These are phyloP conservation scores for Nymphalis io DNA, from an alignment of 1,140 invertebrate species.

Conservation along the genomic window DNA sequence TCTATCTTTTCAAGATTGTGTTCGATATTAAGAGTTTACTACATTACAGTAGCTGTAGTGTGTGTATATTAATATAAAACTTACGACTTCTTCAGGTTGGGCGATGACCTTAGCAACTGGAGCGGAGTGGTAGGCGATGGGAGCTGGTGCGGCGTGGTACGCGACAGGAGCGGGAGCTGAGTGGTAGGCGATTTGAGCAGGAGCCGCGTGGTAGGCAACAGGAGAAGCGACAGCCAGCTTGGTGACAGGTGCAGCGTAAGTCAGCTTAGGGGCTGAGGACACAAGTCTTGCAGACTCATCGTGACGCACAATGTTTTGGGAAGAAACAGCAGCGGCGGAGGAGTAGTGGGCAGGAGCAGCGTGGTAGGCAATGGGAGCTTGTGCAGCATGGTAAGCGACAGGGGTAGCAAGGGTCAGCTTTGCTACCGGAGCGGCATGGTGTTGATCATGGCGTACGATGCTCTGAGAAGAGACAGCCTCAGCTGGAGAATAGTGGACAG, in stretches of 20 bases:
- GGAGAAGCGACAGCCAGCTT: slow-evolving; percentile 39
- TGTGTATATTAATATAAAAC: slow-evolving; percentile 22
- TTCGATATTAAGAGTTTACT: too few species aligned
- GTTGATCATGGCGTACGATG: slow-evolving; percentile 60
- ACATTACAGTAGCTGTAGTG: too few species aligned
- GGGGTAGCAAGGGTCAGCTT: slow-evolving; percentile 55
- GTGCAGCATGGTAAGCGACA: slow-evolving; percentile 55
- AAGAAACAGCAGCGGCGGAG: slow-evolving; percentile 40
- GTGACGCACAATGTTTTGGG: slow-evolving; percentile 43
- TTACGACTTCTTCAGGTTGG: slow-evolving; percentile 56
- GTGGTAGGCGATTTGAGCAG: slow-evolving; percentile 56
- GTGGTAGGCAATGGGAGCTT: slow-evolving; percentile 38
- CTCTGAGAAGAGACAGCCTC: slow-evolving; percentile 61
- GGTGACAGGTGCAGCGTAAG: slow-evolving; percentile 27
- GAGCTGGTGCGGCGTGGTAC: slow-evolving; percentile 41
- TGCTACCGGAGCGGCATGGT: slow-evolving; percentile 54
- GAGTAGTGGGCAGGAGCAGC: slow-evolving; percentile 37
- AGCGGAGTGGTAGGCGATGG: slow-evolving; percentile 38
- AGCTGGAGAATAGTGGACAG: slow-evolving; percentile 55
- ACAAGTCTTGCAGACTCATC: slow-evolving; percentile 38
- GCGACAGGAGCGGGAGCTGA: slow-evolving; percentile 44
- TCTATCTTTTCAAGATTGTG: too few species aligned
- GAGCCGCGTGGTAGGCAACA: slow-evolving; percentile 42
- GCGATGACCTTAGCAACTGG: slow-evolving; percentile 48
- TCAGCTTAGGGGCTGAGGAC: slow-evolving; percentile 50